phyloP scores from a whole-genome alignment of 2,113 vertebrate genomes.

The Solea senegalensis region DNA sequence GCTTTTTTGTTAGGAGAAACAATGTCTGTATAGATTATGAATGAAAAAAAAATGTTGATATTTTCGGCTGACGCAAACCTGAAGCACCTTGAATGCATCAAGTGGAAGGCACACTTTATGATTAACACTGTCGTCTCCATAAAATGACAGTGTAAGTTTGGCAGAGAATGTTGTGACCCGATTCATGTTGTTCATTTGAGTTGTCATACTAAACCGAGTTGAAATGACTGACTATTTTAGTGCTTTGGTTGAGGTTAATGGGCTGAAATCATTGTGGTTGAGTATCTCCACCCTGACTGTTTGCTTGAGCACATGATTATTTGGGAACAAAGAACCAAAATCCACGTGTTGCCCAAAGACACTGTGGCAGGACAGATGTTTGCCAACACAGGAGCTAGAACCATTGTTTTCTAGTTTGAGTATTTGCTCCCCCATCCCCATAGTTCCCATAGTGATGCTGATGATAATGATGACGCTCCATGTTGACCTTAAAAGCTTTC shows the following conservation, averaged over 20 bases:
- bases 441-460: constrained; percentile 12
- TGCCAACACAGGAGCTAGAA: constrained; percentile 34
- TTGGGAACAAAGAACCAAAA: neutral
- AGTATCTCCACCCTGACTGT: neutral
- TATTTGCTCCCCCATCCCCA: neutral
- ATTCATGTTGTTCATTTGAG: neutral
- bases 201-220: neutral
- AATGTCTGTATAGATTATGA: no score
- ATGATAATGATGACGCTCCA: constrained; percentile 3
- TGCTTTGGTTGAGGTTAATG: neutral
- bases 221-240: neutral
- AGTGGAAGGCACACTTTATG: no score
- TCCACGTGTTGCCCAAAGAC: constrained; percentile 6
- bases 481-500: constrained; percentile 26
- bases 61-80: no score
- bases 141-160: neutral
- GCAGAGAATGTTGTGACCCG: neutral
- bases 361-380: neutral
- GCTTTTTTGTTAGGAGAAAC: no score
- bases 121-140: neutral
- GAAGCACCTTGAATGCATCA: no score
- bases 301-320: neutral
- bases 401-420: constrained; percentile 23
- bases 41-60: no score
- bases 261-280: constrained; percentile 6